Conservation (phyloP, 1,140 invertebrate genomes). For the Paramacrobiotus metropolitanus region DNA sequence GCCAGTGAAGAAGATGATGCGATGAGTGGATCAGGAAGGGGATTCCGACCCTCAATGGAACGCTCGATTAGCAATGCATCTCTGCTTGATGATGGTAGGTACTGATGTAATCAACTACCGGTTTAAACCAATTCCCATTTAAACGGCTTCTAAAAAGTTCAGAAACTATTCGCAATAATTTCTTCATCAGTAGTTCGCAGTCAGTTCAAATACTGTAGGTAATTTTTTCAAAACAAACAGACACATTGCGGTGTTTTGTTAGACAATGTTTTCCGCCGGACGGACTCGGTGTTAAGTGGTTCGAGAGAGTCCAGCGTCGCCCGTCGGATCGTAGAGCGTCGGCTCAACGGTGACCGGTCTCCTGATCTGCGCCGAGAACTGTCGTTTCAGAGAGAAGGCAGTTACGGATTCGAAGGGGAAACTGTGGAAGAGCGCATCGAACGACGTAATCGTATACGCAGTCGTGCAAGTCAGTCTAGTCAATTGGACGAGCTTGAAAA, state of each 20-base stretch:
- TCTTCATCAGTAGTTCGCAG: no score
- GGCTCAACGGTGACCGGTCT: neutral
- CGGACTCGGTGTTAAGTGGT: neutral
- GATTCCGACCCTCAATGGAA: neutral
- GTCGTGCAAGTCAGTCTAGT: neutral
- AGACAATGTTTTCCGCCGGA: neutral
- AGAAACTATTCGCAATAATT: no score
- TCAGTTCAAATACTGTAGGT: no score
- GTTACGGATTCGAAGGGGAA: neutral
- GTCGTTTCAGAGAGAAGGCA: neutral
- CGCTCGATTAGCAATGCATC: neutral
- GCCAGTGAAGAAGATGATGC: constrained; percentile 1
- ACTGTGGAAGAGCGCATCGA: neutral
- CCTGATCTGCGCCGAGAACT: neutral
- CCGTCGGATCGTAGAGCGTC: neutral
- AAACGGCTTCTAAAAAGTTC: no score
- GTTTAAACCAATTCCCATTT: no score
- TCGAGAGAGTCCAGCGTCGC: neutral
- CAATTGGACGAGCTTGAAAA: neutral
- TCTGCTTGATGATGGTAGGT: neutral
- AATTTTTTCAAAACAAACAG: no score
- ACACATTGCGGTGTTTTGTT: neutral
- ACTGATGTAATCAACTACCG: no score
- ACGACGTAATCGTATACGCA: neutral
- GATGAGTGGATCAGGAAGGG: neutral